Evolutionary conservation across 2,888 invertebrate species (phyloP), one percentile per base, ranked within the genome.

Genomic region (Drosophila paranaensis): DNA sequence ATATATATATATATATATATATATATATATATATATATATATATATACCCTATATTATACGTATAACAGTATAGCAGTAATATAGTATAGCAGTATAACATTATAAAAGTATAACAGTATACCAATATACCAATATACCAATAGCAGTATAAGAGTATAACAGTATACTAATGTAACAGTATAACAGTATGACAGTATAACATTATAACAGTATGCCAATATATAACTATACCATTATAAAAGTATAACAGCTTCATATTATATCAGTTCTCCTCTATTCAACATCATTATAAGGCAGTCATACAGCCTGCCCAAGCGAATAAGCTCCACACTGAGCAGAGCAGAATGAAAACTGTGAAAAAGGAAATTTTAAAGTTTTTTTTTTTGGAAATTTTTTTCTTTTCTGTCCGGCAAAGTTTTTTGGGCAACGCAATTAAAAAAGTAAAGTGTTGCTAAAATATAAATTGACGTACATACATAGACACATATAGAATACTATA

Each of bases 371-470:
- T 5, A 25, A 62, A 56, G 45, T 65, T 57, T 43, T 48, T 30
- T 2, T 30, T 27, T 46, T 6, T 42, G 3, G 0, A 5, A 14
- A 25, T 8, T 46, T 46, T 27, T 43, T 27, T 16, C 39, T 55
- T 35, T 27, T 40, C 55, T 42, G 50, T 20, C 42, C 43, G 60
- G 14, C 63, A 75, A 75, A 62, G 40, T 66, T 75, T 67, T 63
- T 50, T 5, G 30, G 42, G 30, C 16, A 39, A 40, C 46, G 73
- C 76, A 76, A 77, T 77, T 77, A 65, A 77, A 68, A 76, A 65
- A 77, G 51, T 43, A 73, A 76, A 76, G 64, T 77, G 74, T 76
- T 65, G 58, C 65, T 39, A 30, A 71, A 54, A 48, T 35, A 56
- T 27, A 35, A 35, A 58, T 46, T 43, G 51, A 56, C 39, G 45